Evolutionary conservation across 2,797 vertebrate species (phyloP), one percentile per base, ranked within the genome.

Genomic region (Oreochromis grahami): DNA sequence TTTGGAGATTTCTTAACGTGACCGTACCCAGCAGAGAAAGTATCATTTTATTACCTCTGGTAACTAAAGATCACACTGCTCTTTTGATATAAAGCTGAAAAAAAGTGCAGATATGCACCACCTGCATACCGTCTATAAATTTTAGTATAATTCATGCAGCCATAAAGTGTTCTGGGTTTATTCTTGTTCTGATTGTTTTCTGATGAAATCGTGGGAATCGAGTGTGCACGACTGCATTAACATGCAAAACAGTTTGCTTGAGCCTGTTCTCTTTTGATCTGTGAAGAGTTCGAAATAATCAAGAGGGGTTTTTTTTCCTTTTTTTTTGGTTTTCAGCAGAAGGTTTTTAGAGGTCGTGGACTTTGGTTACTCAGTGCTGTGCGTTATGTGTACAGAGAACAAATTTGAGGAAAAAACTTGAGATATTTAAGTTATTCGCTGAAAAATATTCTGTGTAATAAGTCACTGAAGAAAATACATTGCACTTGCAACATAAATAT

Each of bases 271-370:
- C 24, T 36, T 84, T 80, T 77, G 43, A 56, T 81, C 29, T 77
- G 72, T 85, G 34, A 77, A 65, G 14, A 26, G 21, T 45, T 68
- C 3, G 15, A 81, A 65, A 78, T 53, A 43, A 29, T 70, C 63
- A 77, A 21, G 26, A 7, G 21, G 8, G 0, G 8, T 0, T 1
- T 45, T 17, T 63, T n/a, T 60, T 5, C 2, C 7, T 7, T 14
- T 26, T 52, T 17, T 74, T 7, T 45, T 32, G 41, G 63, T 50
- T 50, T 48, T 65, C 8, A 68, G 29, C 4, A 2, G 15, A 38
- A 70, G 4, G 21, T 19, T 12, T 48, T 79, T 19, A 82, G 26
- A 72, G 45, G 26, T 77, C 0, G 51, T 50, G 26, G 26, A 74
- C 29, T 32, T 32, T 13, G 15, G 24, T 13, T 48, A 50, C 26